Evolutionary conservation across 2,888 invertebrate genomes (phyloP).

Genomic region (Drosophila paucipuncta): DNA sequence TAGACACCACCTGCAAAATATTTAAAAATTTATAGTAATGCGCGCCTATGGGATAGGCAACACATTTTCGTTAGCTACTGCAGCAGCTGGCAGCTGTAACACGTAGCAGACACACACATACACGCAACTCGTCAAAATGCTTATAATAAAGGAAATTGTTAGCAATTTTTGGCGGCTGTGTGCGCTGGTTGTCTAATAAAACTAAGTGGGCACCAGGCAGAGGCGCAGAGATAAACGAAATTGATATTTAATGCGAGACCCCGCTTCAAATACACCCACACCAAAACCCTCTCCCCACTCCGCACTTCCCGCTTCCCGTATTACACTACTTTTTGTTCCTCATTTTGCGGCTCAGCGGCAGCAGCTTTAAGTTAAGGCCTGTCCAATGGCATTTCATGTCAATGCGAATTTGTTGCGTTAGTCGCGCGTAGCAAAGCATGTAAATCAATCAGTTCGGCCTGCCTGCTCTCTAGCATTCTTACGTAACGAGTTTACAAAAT

Average conservation of each 20-base stretch:
- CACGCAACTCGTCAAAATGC: conserved; percentile 29
- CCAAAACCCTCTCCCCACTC: neutral
- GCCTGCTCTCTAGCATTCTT: conserved; percentile 51
- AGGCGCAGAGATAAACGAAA: conserved; percentile 71
- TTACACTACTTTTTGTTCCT: conserved; percentile 6
- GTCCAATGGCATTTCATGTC: conserved; percentile 66
- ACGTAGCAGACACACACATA: conserved; percentile 46
- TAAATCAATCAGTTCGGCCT: conserved; percentile 75
- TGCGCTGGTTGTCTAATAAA: conserved; percentile 70
- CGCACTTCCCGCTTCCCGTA: too few species aligned
- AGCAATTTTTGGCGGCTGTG: conserved; percentile 64
- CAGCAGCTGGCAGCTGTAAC: conserved; percentile 73
- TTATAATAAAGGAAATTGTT: conserved; percentile 79
- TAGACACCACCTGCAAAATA: conserved; percentile 32
- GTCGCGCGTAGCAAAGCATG: conserved; percentile 69
- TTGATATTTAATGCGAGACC: conserved; percentile 74
- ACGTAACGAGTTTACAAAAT: conserved; percentile 47
- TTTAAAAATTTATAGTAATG: conserved; percentile 75
- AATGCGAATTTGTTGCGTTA: conserved; percentile 51
- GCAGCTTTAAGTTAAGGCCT: conserved; percentile 45
- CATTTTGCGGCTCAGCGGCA: conserved; percentile 52
- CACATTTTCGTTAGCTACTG: conserved; percentile 54
- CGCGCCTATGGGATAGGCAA: conserved; percentile 66
- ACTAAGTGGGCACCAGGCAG: conserved; percentile 70
- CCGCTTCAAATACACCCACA: conserved; percentile 1